A percentile compares a stretch with the other conserved stretches of the same genome.
phyloP scores from a whole-genome alignment of 2,797 vertebrate species.

The Microtus californicus region DNA sequence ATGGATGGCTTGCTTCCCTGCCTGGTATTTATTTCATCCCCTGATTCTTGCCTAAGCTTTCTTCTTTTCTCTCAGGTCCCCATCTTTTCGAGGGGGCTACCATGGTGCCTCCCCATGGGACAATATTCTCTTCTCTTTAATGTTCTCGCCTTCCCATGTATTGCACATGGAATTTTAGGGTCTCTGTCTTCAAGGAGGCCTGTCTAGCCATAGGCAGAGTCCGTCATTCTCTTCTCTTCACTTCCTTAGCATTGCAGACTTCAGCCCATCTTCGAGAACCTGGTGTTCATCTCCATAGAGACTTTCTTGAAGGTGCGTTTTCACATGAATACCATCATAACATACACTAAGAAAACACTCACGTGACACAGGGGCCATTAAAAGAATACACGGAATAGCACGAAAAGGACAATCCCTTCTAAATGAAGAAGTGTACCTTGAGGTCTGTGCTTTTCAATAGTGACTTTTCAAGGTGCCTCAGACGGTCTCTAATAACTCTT shows the following conservation, averaged over 20 bases:
- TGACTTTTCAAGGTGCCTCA: background rate
- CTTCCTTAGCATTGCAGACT: background rate
- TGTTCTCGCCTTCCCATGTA: background rate
- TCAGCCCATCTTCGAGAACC: background rate
- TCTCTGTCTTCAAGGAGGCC: background rate
- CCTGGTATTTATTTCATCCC: constrained; percentile 1
- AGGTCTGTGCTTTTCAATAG: background rate
- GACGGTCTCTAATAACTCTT: background rate
- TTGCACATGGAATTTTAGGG: background rate
- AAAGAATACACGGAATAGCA: constrained; percentile 25
- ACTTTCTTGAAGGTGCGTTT: background rate
- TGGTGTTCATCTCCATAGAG: background rate
- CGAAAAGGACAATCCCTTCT: constrained; percentile 23
- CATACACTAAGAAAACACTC: background rate
- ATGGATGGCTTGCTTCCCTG: background rate
- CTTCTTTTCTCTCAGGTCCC: background rate
- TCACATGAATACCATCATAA: background rate
- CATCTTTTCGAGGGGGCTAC: background rate
- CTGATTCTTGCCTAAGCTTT: background rate
- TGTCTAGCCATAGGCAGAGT: background rate
- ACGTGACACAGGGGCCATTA: constrained; percentile 26
- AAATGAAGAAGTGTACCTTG: background rate
- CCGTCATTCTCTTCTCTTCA: background rate
- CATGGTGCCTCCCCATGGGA: too few relatives aligned
- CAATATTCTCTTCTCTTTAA: background rate